Base-by-base conservation (phyloP, 2,797 vertebrate species). In the Austrolebias charrua region DNA sequence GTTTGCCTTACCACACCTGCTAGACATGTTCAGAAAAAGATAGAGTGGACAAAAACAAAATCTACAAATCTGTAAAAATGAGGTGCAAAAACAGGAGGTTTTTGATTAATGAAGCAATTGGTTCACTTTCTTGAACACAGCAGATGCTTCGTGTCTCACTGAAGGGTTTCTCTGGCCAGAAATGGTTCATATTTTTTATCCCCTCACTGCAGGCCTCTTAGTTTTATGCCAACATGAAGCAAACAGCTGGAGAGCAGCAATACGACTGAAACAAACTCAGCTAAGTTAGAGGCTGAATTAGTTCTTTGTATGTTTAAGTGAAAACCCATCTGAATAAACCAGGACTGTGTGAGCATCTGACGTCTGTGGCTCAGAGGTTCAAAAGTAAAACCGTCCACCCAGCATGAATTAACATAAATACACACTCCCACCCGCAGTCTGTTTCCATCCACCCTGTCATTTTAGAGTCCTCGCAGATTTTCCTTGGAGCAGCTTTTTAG, bases 381-480 rank as follows among this genome's bases (percentile, higher is more conserved):
- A 46, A 68, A 28, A 45, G 51, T 42, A 46, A 71, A 74, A 63
- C 67, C 62, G 46, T 78, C 55, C 51, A 35, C 9, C 42, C 43
- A 18, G 64, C 51, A 61, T 72, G 55, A 65, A 69, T 68, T 61
- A 51, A 68, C 31, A 64, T 48, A 56, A 24, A 69, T 56, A 56
- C 57, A 49, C 63, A 35, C 53, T 43, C 67, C 43, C 50, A 59
- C 58, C 53, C 67, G 65, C 50, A 15, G 31, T 65, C n/a, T 24
- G 15, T 60, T 60, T 71, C 59, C 56, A 57, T 67, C 71, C 65
- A 83, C 76, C 79, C 84, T 82, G 72, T 88, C 73, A 90, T 88
- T 88, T 83, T 0, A 51, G 55, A 66, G n/a, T 63, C 16, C 35
- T 60, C 74, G 70, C 80, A 75, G 60, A 45, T 65, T 85, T 72